Evolutionary conservation across 2,797 vertebrate species (phyloP).

Genomic region (Crenichthys baileyi): DNA sequence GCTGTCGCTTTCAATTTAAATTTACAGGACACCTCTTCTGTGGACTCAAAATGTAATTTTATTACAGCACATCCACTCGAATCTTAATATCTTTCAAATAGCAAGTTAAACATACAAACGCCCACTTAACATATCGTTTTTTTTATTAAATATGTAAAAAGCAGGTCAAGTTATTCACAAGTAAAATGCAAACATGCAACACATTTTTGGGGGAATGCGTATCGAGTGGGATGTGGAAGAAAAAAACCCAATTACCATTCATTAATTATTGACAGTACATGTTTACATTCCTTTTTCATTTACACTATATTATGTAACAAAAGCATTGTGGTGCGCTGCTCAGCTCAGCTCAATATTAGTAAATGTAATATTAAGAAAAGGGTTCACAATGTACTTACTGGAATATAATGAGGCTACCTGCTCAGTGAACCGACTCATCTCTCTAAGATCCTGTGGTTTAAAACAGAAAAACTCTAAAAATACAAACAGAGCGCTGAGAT

Average conservation of each 20-base stretch:
- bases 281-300: slow-evolving; percentile 99
- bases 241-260: slow-evolving; percentile 89
- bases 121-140: slow-evolving; percentile 88
- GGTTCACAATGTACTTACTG: slow-evolving; percentile 85
- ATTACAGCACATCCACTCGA: slow-evolving; percentile 82
- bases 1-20: slow-evolving; percentile 14
- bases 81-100: slow-evolving; percentile 78
- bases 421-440: slow-evolving; percentile 78
- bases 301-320: slow-evolving; percentile 97
- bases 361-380: slow-evolving; percentile 89
- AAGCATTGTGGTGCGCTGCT: slow-evolving; percentile 88
- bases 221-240: slow-evolving; percentile 86
- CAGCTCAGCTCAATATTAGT: slow-evolving; percentile 92
- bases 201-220: slow-evolving; percentile 91
- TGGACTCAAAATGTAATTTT: slow-evolving; percentile 78
- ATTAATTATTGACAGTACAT: slow-evolving; percentile 97
- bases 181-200: slow-evolving; percentile 99
- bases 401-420: slow-evolving; percentile 80
- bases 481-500: slow-evolving; percentile 64
- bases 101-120: slow-evolving; percentile 84
- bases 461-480: slow-evolving; percentile 59
- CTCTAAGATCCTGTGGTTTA: slow-evolving; percentile 74
- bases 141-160: slow-evolving; percentile 99
- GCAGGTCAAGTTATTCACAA: slow-evolving; percentile 99
- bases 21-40: slow-evolving; percentile 45